Conservation (phyloP, 2,888 invertebrate genomes). For the Phyllotreta striolata region DNA sequence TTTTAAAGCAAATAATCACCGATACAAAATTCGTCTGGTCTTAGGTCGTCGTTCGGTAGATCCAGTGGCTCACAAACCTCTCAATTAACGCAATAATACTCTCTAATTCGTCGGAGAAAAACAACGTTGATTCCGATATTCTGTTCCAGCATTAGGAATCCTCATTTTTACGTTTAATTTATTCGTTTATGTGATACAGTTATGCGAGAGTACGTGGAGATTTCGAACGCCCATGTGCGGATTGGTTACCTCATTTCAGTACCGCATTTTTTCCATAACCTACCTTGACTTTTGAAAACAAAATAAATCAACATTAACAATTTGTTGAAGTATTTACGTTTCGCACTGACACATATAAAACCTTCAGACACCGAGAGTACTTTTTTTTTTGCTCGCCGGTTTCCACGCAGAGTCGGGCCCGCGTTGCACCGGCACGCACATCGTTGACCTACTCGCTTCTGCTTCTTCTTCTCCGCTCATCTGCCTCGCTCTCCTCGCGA, state of each 20-base stretch:
- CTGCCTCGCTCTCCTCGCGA: too few species aligned
- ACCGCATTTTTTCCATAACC: constrained; percentile 23
- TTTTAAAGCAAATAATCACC: constrained; percentile 16
- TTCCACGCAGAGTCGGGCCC: constrained; percentile 4
- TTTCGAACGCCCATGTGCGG: not conserved
- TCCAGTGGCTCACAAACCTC: not conserved
- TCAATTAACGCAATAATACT: not conserved
- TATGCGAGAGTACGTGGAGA: not conserved
- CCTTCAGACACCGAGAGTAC: constrained; percentile 10
- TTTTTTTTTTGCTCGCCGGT: not conserved
- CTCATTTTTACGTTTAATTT: too few species aligned
- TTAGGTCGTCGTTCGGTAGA: constrained; percentile 1
- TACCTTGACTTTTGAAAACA: constrained; percentile 22
- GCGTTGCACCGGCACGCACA: not conserved
- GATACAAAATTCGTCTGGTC: constrained; percentile 12
- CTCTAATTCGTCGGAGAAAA: too few species aligned
- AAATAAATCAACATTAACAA: constrained; percentile 24
- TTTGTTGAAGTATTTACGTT: constrained; percentile 23
- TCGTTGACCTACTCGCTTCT: too few species aligned
- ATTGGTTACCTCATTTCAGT: constrained; percentile 16
- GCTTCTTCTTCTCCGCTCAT: too few species aligned
- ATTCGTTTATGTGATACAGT: too few species aligned
- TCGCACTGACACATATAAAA: constrained; percentile 20
- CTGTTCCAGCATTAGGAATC: too few species aligned
- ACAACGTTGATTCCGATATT: too few species aligned